Evolutionary conservation across 2,888 invertebrate species (phyloP).

Genomic region (Kuschelorhynchus macadamiae): DNA sequence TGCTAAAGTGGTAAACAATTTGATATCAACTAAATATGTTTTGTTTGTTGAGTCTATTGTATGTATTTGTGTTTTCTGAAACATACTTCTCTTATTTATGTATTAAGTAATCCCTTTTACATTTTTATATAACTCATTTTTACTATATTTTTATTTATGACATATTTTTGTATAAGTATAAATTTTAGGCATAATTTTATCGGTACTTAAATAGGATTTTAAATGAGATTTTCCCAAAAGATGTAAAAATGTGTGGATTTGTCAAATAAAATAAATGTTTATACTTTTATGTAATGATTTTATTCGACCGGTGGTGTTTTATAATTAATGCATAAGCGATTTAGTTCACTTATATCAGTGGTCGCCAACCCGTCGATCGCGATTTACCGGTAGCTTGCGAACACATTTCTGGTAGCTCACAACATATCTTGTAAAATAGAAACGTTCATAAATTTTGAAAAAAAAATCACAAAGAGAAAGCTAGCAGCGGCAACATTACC

Average conservation of each 20-base stretch:
- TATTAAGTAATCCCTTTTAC: conserved; percentile 51
- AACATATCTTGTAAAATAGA: too few relatives aligned
- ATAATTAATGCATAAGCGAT: too few relatives aligned
- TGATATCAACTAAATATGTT: conserved; percentile 53
- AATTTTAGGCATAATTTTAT: conserved; percentile 53
- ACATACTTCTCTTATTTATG: conserved; percentile 42
- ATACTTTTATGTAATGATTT: conserved; percentile 13
- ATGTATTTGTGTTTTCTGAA: conserved; percentile 26
- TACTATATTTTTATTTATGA: conserved; percentile 54
- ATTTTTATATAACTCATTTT: conserved; percentile 52
- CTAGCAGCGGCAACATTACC: too few relatives aligned
- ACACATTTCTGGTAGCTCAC: too few relatives aligned
- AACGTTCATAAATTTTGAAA: too few relatives aligned
- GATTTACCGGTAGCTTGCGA: too few relatives aligned
- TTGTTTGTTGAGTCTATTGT: conserved; percentile 39
- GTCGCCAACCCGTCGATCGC: too few relatives aligned
- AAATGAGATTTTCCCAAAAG: conserved; percentile 50
- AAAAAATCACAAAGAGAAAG: too few relatives aligned
- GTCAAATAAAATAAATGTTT: conserved; percentile 21
- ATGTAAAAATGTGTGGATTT: conserved; percentile 22
- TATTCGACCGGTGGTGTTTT: too few relatives aligned
- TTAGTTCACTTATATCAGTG: too few relatives aligned
- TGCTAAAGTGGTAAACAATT: conserved; percentile 25
- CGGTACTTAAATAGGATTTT: conserved; percentile 55
- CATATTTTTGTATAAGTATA: conserved; percentile 53